These are phyloP conservation scores for Merodon equestris DNA, from an alignment of 2,888 invertebrate species.

Conservation along the genomic window DNA sequence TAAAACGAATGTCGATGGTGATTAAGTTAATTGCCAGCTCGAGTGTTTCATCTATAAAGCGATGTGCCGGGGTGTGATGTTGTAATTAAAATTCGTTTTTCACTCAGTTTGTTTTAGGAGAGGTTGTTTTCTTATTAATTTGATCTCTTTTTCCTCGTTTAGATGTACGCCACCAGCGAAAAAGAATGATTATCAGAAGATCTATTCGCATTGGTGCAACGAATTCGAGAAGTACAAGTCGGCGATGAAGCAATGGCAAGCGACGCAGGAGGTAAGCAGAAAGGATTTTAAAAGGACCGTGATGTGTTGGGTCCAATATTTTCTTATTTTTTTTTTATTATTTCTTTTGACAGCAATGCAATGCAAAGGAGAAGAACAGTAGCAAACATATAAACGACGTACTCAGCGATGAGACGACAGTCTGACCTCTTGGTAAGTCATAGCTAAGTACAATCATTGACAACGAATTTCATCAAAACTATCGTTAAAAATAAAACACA, in stretches of 20 bases:
- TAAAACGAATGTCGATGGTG: conserved; percentile 61
- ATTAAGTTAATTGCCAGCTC: conserved; percentile 59
- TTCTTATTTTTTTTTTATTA: not conserved
- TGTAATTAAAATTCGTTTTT: conserved; percentile 57
- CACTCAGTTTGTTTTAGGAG: conserved; percentile 37
- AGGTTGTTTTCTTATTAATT: conserved; percentile 16
- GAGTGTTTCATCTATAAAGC: conserved; percentile 55
- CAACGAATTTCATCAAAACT: no score
- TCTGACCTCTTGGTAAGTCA: conserved; percentile 78
- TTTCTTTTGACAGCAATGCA: conserved; percentile 75
- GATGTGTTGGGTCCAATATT: not conserved
- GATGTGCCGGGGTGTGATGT: conserved; percentile 35
- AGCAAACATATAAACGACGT: conserved; percentile 79
- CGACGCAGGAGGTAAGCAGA: conserved; percentile 91
- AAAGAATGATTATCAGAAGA: conserved; percentile 94
- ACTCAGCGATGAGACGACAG: conserved; percentile 77
- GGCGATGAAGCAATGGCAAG: conserved; percentile 97
- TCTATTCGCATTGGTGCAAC: conserved; percentile 98
- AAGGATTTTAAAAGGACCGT: no score
- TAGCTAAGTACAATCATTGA: no score
- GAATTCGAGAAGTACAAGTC: conserved; percentile 98
- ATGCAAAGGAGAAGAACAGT: conserved; percentile 75
- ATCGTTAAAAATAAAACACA: no score
- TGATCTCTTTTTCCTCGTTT: conserved; percentile 55
- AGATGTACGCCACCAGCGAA: conserved; percentile 93